Evolutionary conservation across 1,140 invertebrate species (phyloP).

Genomic region (Brachionus rubens): DNA sequence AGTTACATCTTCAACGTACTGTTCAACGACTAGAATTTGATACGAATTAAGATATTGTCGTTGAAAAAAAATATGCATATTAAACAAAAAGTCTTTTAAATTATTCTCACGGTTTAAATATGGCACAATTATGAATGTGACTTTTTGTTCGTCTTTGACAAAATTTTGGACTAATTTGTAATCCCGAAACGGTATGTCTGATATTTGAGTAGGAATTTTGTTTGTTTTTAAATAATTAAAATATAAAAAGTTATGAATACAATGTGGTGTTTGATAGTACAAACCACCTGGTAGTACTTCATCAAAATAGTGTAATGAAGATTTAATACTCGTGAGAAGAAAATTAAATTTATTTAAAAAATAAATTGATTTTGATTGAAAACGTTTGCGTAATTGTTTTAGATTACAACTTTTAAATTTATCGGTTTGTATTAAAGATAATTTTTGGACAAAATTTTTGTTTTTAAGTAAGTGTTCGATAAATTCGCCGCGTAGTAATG

Average conservation of each 20-base stretch:
- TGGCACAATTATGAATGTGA: constrained; percentile 20
- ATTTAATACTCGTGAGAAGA: not conserved
- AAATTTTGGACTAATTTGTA: not conserved
- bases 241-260: not conserved
- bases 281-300: not conserved
- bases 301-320: not conserved
- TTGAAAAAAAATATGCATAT: constrained; percentile 19
- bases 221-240: not conserved
- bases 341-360: constrained; percentile 6
- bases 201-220: not conserved
- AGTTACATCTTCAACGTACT: not conserved
- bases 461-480: not conserved
- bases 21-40: constrained; percentile 17
- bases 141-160: not conserved
- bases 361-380: not conserved
- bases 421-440: not conserved
- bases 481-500: not conserved
- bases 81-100: constrained; percentile 31
- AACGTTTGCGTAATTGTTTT: not conserved
- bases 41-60: constrained; percentile 20
- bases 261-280: not conserved
- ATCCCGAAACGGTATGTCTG: not conserved
- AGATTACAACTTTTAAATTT: constrained; percentile 15
- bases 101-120: not conserved
- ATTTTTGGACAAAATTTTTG: not conserved